Base-by-base conservation (phyloP, 1,140 invertebrate genomes). In the Drosophila yakuba region DNA sequence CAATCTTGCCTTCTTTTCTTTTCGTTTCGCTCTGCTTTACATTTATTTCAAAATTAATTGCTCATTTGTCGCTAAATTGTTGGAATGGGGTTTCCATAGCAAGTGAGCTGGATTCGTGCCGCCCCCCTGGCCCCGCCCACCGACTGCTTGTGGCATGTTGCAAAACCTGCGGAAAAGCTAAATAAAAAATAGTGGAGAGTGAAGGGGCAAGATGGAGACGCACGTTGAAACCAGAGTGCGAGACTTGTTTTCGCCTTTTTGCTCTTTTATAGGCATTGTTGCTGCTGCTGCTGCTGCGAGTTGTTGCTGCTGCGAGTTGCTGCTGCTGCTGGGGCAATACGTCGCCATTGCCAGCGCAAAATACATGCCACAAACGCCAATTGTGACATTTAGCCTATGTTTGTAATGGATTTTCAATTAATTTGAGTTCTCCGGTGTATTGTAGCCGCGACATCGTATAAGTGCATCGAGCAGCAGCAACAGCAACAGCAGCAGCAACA, bases 361-460 rank as follows among this genome's bases (percentile, higher is more conserved):
- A 78, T 88, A 89, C 84, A 89, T 89, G 80, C 84, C 84, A 89
- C 84, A 89, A 89, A 89, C 84, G 84, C 85, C 85, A 89, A 89
- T 89, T 89, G 85, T 89, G 85, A 89, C 85, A 89, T 90, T 89
- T 89, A 90, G 85, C 85, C 85, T 85, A 89, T 89, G 85, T 89
- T 89, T 89, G 85, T 90, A 90, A 90, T 89, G 85, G 85, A 89
- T 90, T 89, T 89, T 89, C 85, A 89, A 89, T 89, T 89, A 90
- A 89, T 89, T 89, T 89, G 85, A 89, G 85, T 90, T 89, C 85
- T 89, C 85, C 85, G 78, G 85, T 90, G 85, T 90, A 90, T 89
- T 89, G 85, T 89, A 88, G 84, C 80, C 77, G 84, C 52, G 72
- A 89, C 84, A 64, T 74, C 83, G 74, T 83, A 82, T 89, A 89